Evolutionary conservation across 1,140 invertebrate genomes (phyloP).

Genomic region (Drosophila mauritiana): DNA sequence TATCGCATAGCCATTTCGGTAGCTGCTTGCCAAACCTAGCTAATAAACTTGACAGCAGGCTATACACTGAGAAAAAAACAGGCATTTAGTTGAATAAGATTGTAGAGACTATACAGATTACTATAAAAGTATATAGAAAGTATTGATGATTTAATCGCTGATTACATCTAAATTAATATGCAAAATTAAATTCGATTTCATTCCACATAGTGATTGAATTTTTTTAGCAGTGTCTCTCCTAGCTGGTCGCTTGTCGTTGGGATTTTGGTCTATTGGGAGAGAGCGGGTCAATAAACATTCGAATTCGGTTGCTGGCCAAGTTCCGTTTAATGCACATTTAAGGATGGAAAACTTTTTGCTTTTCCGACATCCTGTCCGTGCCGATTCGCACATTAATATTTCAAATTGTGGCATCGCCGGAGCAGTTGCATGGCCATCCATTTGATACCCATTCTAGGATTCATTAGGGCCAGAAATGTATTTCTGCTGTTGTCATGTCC

Average conservation of each 20-base stretch:
- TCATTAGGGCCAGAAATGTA: conserved; percentile 44
- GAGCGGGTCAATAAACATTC: conserved; percentile 47
- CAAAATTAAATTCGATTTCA: too few species aligned
- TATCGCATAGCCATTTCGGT: conserved; percentile 55
- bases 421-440: conserved; percentile 30
- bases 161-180: too few species aligned
- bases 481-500: conserved; percentile 54
- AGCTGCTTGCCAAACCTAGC: conserved; percentile 51
- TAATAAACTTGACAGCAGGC: conserved; percentile 73
- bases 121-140: too few species aligned
- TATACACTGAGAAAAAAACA: conserved; percentile 4
- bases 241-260: conserved; percentile 5
- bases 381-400: conserved; percentile 61
- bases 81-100: not conserved
- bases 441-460: conserved; percentile 20
- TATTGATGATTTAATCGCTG: too few species aligned
- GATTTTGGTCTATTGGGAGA: conserved; percentile 29
- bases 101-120: too few species aligned
- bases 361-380: conserved; percentile 30
- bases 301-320: conserved; percentile 22
- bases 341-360: conserved; percentile 33
- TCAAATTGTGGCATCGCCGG: conserved; percentile 50
- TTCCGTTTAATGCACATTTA: conserved; percentile 68
- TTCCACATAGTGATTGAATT: too few species aligned
- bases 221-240: not conserved